Percentiles rank a stretch among this genome's conserved stretches.
These are phyloP conservation scores for Dendroctonus ponderosae DNA, from an alignment of 1,140 invertebrate species.

Conservation along the genomic window DNA sequence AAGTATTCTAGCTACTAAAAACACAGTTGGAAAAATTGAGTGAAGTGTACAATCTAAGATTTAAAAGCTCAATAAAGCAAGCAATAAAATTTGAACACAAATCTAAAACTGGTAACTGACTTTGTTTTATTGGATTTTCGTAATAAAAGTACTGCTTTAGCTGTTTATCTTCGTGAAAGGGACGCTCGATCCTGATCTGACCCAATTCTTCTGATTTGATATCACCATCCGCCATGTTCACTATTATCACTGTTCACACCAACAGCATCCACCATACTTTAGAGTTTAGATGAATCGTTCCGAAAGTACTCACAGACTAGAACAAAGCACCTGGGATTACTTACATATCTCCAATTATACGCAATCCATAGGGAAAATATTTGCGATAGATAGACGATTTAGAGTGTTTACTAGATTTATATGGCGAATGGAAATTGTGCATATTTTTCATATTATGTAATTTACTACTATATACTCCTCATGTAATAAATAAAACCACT, in stretches of 20 bases:
- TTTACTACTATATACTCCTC: no score
- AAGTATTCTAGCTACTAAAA: not conserved
- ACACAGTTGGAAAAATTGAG: no score
- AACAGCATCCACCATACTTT: not conserved
- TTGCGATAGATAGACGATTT: not conserved
- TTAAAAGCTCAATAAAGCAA: not conserved
- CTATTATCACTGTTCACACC: not conserved
- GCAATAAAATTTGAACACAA: not conserved
- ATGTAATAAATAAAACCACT: no score
- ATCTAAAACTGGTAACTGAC: slow-evolving; percentile 52
- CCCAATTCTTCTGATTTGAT: slow-evolving; percentile 6
- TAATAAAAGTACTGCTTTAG: slow-evolving; percentile 62
- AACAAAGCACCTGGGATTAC: not conserved
- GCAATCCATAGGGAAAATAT: slow-evolving; percentile 8
- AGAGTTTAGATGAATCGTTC: not conserved
- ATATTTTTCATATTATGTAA: no score
- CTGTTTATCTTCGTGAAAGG: slow-evolving; percentile 62
- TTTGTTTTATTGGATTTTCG: slow-evolving; percentile 55
- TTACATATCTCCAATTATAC: not conserved
- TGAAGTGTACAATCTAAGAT: not conserved
- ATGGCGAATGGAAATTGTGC: no score
- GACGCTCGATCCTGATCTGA: slow-evolving; percentile 50
- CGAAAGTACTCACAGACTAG: not conserved
- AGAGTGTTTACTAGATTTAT: no score
- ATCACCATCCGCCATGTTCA: not conserved